phyloP scores from a whole-genome alignment of 2,113 vertebrate genomes.

The Nasalis larvatus region DNA sequence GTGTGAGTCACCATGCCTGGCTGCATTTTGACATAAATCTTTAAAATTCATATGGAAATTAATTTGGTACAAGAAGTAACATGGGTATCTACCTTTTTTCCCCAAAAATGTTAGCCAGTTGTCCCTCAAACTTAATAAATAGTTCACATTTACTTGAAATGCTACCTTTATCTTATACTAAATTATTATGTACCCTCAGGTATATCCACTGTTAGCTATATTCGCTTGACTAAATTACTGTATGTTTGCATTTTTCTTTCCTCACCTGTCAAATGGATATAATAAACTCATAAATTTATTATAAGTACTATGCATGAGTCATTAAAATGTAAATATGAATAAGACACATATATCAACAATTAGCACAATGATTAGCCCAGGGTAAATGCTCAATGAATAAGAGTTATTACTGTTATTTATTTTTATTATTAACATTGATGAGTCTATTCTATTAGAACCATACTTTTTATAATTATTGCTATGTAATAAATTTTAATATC shows the following conservation, averaged over 20 bases:
- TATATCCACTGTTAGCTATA: neutral
- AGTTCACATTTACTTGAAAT: slow-evolving; percentile 3
- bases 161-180: neutral
- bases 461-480: neutral
- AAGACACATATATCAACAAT: neutral
- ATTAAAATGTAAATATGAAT: slow-evolving; percentile 22
- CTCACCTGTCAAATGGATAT: neutral
- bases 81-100: neutral
- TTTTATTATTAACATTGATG: neutral
- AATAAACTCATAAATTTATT: neutral
- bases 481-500: neutral
- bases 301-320: neutral
- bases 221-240: neutral
- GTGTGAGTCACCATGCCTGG: too few species aligned
- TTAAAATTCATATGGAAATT: neutral
- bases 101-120: neutral
- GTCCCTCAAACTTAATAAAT: neutral
- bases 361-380: neutral
- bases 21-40: neutral
- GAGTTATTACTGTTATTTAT: neutral
- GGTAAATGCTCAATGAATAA: neutral
- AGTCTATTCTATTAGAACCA: neutral
- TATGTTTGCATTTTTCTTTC: neutral
- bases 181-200: neutral
- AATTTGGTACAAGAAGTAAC: neutral